Base-by-base conservation (phyloP, 2,797 vertebrate genomes). In the Siniperca scherzeri region DNA sequence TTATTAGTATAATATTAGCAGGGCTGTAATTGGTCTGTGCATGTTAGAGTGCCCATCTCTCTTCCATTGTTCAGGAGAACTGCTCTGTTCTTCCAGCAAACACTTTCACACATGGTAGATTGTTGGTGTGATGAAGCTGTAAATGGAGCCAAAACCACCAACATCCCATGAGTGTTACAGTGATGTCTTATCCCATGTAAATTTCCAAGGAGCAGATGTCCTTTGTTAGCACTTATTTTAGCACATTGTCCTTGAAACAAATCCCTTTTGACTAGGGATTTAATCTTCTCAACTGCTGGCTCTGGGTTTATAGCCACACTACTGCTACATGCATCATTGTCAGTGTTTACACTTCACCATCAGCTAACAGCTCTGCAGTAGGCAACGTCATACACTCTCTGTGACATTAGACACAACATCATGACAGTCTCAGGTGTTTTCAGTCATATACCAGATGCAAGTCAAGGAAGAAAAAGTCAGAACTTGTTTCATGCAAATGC, bases 201-300 rank as follows among this genome's bases (percentile, higher is more conserved):
- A 83, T 82, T 83, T 65, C 38, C 12, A 12, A 56, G 73, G 53
- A 76, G 80, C 84, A 83, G 70, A 80, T 89, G 76, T 70, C 59
- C 9, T 81, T 72, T 84, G 81, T 88, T 87, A 56, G 65, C 64
- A 53, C 55, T 50, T 69, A 50, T 80, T 81, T 88, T 71, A 77
- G 62, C 78, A 73, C 80, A 66, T 70, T 81, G 77, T 87, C 77
- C 38, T 57, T 67, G 57, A 83, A 75, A 84, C 42, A 70, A 74
- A 83, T 86, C 78, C 77, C 74, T 44, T 36, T 55, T 60, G 80
- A 81, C 75, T 44, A 21, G 4, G 60, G 68, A 30, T 71, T 85
- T 70, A 69, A 82, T 85, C 67, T 78, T 50, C 72, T 59, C 55
- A 9, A 12, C 72, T 52, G 59, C 33, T n/a, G 46, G 57, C 27